Evolutionary conservation across 2,888 invertebrate species (phyloP), one percentile per base, ranked within the genome.

Genomic region (Sinopyrophorus schimmeli): DNA sequence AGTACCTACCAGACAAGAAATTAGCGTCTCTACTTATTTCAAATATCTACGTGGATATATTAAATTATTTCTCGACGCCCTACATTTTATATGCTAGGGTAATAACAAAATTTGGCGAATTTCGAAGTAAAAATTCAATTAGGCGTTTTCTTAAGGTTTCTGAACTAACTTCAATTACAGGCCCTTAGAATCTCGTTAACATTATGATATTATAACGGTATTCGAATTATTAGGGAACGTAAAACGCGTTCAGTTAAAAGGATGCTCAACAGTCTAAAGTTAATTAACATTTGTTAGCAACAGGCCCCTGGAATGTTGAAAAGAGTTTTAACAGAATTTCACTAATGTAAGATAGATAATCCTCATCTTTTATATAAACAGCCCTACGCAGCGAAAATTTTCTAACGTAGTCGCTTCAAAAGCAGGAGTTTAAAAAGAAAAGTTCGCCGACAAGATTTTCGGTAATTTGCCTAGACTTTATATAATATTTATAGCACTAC

Each of bases 241-340:
- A n/a, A n/a, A n/a, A n/a, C n/a, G n/a, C n/a, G n/a, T n/a, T n/a
- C n/a, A n/a, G n/a, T n/a, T n/a, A n/a, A 20, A 32, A 17, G 11
- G 5, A 20, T 32, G 11, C 20, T 12, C 11, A n/a, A 24, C 14
- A 16, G 14, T 23, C 14, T 24, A 35, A 35, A 35, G 35, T 35
- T 35, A 35, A 35, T 35, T 35, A 35, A 35, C 35, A 24, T n/a
- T 24, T 35, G 35, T 24, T 24, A 24, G 24, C 16, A 35, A 35
- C 16, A 14, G 24, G 23, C 10, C 23, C 10, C 9, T 7, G 6
- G n/a, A 15, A 9, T 9, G 35, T 23, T 24, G 14, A 24, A 35
- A 35, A 18, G 32, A 20, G 18, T 18, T 7, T 10, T 11, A 12
- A 20, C 20, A 32, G 14, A 18, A 20, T 32, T 32, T 32, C 32